Conservation (phyloP, 2,113 vertebrate genomes). For the Campylomormyrus tamandua region DNA sequence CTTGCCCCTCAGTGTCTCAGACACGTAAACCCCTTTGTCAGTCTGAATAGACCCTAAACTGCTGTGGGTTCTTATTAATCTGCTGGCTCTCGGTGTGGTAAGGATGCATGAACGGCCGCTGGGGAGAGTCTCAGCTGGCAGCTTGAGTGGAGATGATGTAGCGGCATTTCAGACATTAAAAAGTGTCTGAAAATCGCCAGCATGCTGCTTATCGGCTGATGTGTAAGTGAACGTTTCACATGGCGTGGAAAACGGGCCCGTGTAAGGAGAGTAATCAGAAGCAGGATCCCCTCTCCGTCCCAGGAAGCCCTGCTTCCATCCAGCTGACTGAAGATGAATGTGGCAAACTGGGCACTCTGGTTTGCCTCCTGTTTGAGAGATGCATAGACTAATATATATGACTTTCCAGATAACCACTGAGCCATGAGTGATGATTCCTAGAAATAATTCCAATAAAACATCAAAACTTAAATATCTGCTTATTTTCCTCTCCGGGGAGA, state of each 20-base stretch:
- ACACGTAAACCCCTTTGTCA: background rate
- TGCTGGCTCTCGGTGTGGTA: background rate
- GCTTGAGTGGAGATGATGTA: background rate
- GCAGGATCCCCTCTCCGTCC: conserved; percentile 27
- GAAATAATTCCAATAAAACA: background rate
- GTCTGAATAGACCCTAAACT: background rate
- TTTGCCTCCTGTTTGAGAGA: background rate
- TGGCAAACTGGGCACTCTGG: background rate
- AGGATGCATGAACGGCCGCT: background rate
- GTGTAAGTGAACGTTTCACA: conserved; percentile 56
- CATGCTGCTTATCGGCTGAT: conserved; percentile 50
- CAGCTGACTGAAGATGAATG: conserved; percentile 36
- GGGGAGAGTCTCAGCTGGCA: conserved; percentile 6
- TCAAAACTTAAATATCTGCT: background rate
- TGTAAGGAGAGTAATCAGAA: conserved; percentile 48
- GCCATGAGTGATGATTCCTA: background rate
- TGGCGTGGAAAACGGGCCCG: conserved; percentile 46
- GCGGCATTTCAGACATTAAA: background rate
- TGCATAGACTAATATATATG: background rate
- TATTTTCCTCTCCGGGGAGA: background rate
- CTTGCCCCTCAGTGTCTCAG: background rate
- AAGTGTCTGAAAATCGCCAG: conserved; percentile 28
- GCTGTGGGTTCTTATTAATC: background rate
- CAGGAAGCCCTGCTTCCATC: conserved; percentile 33
- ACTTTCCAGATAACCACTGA: background rate